Percentiles rank a stretch among this genome's conserved stretches.
Conservation (phyloP, 2,113 vertebrate species). For the Trachemys scripta region DNA sequence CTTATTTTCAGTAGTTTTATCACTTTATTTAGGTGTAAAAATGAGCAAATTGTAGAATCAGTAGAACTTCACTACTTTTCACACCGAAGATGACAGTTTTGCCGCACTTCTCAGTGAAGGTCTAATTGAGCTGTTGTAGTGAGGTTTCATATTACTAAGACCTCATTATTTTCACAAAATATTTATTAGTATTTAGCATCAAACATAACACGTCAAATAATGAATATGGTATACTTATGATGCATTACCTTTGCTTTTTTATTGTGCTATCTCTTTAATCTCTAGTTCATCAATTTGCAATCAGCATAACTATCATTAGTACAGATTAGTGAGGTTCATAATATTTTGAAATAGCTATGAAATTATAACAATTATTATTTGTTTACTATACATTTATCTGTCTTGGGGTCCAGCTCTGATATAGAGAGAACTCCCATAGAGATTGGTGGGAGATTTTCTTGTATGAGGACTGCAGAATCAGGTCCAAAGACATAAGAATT, state of each 20-base stretch:
- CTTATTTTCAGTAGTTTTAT: neutral
- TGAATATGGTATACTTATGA: too few relatives aligned
- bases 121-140: neutral
- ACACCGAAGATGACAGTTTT: neutral
- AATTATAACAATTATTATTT: neutral
- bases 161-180: neutral
- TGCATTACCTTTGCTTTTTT: too few relatives aligned
- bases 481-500: neutral
- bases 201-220: too few relatives aligned
- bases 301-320: too few relatives aligned
- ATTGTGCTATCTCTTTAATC: too few relatives aligned
- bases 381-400: neutral
- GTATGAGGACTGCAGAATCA: too few relatives aligned
- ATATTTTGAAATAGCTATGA: too few relatives aligned
- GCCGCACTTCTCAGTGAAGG: neutral
- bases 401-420: neutral
- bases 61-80: neutral
- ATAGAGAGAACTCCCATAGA: neutral
- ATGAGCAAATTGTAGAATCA: neutral
- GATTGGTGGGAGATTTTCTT: neutral
- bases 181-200: neutral
- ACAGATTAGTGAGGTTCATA: too few relatives aligned
- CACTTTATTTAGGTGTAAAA: neutral
- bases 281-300: too few relatives aligned
- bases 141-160: neutral